These are phyloP conservation scores for Cistogaster globosa DNA, from an alignment of 2,888 invertebrate genomes.

Conservation along the genomic window DNA sequence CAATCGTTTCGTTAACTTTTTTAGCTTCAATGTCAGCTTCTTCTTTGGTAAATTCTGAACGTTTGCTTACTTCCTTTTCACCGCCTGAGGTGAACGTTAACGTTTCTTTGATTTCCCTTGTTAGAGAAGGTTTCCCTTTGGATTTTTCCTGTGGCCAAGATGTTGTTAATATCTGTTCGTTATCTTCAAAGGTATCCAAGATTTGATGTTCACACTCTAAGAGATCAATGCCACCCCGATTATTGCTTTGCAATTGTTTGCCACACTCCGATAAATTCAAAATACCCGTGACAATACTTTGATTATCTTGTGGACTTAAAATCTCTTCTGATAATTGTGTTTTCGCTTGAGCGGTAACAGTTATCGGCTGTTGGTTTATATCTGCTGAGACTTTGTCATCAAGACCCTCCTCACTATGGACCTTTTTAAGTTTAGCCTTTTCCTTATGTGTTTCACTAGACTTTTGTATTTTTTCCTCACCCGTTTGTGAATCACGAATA, in stretches of 20 bases:
- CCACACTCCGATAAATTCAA: slow-evolving; percentile 83
- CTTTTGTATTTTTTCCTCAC: slow-evolving; percentile 79
- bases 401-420: slow-evolving; percentile 78
- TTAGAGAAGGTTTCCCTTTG: slow-evolving; percentile 71
- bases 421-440: slow-evolving; percentile 78
- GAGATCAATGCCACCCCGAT: slow-evolving; percentile 75
- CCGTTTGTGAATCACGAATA: slow-evolving; percentile 76
- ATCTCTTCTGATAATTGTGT: slow-evolving; percentile 80
- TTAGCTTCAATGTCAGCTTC: slow-evolving; percentile 1
- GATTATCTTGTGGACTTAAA: slow-evolving; percentile 81
- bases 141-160: slow-evolving; percentile 55
- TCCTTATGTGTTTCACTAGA: slow-evolving; percentile 78
- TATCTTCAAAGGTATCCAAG: slow-evolving; percentile 77
- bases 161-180: slow-evolving; percentile 68
- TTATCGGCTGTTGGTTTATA: slow-evolving; percentile 76
- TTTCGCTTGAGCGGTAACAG: slow-evolving; percentile 81
- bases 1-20: slow-evolving; percentile 72
- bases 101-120: slow-evolving; percentile 76
- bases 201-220: slow-evolving; percentile 79
- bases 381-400: slow-evolving; percentile 72
- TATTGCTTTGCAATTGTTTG: slow-evolving; percentile 77
- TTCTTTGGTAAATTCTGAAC: slow-evolving; percentile 73
- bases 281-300: slow-evolving; percentile 82
- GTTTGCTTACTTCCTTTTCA: slow-evolving; percentile 78
- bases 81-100: slow-evolving; percentile 75